These are phyloP conservation scores for Buphagus erythrorhynchus DNA, from an alignment of 2,797 vertebrate genomes.

Conservation along the genomic window DNA sequence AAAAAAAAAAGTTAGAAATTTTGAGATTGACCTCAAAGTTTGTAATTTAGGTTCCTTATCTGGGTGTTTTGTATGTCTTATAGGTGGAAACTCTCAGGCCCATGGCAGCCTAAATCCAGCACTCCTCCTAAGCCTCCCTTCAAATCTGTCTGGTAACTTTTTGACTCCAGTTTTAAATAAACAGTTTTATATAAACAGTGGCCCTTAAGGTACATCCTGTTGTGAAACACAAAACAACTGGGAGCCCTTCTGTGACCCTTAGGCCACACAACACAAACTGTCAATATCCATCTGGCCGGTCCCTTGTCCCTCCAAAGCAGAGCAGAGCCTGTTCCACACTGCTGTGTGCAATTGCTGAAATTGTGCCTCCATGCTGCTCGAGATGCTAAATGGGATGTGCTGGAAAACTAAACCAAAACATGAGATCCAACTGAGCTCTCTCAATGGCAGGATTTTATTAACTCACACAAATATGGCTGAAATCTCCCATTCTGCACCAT, in stretches of 20 bases:
- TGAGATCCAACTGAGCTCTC: not conserved
- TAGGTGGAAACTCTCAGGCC: not conserved
- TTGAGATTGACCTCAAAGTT: not conserved
- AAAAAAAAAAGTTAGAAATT: not conserved
- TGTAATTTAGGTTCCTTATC: not conserved
- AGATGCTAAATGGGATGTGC: not conserved
- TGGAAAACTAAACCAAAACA: not conserved
- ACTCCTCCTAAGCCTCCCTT: not conserved
- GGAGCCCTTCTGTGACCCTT: slow-evolving; percentile 7
- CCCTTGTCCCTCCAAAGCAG: not conserved
- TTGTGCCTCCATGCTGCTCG: not conserved
- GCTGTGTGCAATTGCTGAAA: not conserved
- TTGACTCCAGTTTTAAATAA: not conserved
- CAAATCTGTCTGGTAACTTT: not conserved
- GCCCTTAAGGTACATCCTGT: not conserved
- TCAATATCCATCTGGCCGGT: not conserved
- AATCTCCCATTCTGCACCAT: not conserved
- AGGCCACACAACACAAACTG: not conserved
- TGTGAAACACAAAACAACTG: not conserved
- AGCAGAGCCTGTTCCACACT: not conserved
- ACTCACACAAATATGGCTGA: not conserved
- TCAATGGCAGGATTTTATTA: not conserved
- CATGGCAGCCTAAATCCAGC: not conserved
- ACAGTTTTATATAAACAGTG: not conserved
- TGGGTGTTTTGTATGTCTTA: not conserved